Evolutionary conservation across 2,113 vertebrate species (phyloP).

Genomic region (Atrichornis clamosus): DNA sequence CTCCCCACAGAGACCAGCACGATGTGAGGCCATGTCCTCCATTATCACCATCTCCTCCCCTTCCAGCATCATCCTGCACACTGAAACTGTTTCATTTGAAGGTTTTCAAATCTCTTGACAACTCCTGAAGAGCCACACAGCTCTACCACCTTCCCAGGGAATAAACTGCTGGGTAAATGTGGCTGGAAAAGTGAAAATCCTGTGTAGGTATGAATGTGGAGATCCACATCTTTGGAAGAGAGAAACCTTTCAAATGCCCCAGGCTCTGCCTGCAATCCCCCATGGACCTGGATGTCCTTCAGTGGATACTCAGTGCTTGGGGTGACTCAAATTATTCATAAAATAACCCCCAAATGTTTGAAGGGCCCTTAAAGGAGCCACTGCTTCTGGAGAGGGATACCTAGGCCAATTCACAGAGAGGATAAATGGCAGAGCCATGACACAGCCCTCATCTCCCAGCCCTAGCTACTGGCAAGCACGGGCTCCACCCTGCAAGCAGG

Average conservation of each 20-base stretch:
- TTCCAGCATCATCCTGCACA: neutral
- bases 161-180: neutral
- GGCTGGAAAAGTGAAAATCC: neutral
- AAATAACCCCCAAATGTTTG: neutral
- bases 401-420: neutral
- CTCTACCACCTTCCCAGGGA: neutral
- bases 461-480: neutral
- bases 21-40: neutral
- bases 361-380: neutral
- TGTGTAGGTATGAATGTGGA: fast-evolving
- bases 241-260: neutral
- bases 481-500: neutral
- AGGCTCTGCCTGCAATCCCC: neutral
- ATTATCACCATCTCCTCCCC: neutral
- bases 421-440: neutral
- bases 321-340: neutral
- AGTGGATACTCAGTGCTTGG: neutral
- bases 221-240: neutral
- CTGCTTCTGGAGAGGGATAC: neutral
- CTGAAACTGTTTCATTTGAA: neutral
- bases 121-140: neutral
- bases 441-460: neutral
- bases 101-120: neutral
- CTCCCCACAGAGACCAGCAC: fast-evolving
- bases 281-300: neutral